These are phyloP conservation scores for Pollimyrus isidori DNA, from an alignment of 2,113 vertebrate species.

Conservation along the genomic window DNA sequence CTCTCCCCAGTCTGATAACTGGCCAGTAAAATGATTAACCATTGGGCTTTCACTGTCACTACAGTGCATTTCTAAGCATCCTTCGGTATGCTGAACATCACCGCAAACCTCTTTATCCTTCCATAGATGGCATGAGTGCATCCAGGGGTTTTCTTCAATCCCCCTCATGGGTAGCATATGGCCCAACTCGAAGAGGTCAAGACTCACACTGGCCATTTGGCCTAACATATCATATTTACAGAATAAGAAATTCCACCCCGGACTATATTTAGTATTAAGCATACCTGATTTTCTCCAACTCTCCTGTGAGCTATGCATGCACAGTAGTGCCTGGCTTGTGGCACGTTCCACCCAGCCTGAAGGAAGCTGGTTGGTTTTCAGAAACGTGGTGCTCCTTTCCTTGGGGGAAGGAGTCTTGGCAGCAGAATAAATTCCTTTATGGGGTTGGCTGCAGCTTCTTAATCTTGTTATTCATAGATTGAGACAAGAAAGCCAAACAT, in stretches of 20 bases:
- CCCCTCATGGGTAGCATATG: background rate
- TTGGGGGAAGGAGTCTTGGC: background rate
- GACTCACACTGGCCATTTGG: background rate
- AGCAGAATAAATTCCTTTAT: background rate
- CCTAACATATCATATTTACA: background rate
- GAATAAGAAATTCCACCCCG: background rate
- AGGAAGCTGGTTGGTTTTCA: background rate
- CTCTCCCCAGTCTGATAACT: background rate
- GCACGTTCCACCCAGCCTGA: background rate
- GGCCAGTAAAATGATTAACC: background rate
- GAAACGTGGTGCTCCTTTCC: background rate
- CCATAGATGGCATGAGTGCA: background rate
- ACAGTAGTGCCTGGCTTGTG: background rate
- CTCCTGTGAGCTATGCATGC: background rate
- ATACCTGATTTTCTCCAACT: background rate
- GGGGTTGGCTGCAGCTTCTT: background rate
- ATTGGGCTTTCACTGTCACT: background rate
- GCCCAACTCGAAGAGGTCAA: background rate
- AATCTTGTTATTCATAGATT: constrained; percentile 3
- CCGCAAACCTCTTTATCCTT: background rate
- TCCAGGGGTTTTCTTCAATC: background rate
- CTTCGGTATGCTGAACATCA: background rate
- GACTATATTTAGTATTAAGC: background rate
- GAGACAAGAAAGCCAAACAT: background rate
- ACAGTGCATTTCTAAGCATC: background rate